A percentile compares a stretch with the other conserved stretches of the same genome.
Evolutionary conservation across 2,888 invertebrate genomes (phyloP).

Genomic region (Axea sp.): DNA sequence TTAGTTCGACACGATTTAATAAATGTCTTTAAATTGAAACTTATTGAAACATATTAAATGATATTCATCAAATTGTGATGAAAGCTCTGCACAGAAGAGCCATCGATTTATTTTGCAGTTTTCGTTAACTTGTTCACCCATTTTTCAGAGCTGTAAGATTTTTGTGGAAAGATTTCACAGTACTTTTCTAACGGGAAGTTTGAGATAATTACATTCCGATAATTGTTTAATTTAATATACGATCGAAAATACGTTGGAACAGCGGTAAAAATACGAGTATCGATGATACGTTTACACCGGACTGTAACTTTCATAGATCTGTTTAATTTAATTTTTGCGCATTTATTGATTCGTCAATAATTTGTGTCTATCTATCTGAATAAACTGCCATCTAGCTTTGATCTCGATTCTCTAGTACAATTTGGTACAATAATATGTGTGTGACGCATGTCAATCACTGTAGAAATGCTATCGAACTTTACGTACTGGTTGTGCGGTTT

Average conservation of each 20-base stretch:
- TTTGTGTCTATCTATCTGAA: constrained; percentile 64
- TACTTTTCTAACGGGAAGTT: no score
- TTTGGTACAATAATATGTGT: constrained; percentile 45
- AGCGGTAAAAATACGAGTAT: no score
- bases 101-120: neutral
- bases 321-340: constrained; percentile 15
- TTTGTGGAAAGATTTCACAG: no score
- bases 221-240: no score
- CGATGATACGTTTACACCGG: no score
- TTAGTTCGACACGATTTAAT: constrained; percentile 47
- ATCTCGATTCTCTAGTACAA: constrained; percentile 63
- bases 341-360: constrained; percentile 55
- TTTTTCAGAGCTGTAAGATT: neutral
- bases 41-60: constrained; percentile 37
- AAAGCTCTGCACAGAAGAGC: neutral
- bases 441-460: constrained; percentile 51
- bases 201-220: no score
- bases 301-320: neutral
- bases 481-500: constrained; percentile 13
- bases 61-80: constrained; percentile 13
- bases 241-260: no score
- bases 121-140: neutral
- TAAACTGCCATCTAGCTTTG: constrained; percentile 67
- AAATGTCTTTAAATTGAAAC: constrained; percentile 37
- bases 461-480: constrained; percentile 42